Conservation (phyloP, 1,140 invertebrate species). For the Chelonus insularis region DNA sequence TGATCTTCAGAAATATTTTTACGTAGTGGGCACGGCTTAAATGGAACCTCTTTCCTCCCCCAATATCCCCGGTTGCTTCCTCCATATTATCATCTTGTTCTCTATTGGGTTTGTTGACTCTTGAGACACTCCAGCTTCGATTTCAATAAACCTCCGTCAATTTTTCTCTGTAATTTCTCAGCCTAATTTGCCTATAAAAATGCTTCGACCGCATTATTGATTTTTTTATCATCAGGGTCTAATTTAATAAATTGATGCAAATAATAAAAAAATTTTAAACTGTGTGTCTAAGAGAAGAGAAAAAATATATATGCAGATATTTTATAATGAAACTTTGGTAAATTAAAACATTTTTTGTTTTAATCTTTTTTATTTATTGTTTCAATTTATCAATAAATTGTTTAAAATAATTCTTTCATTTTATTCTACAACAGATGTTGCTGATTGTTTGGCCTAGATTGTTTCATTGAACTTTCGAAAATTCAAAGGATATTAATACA, state of each 20-base stretch:
- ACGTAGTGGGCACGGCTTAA: conserved; percentile 47
- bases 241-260: no score
- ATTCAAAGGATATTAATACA: no score
- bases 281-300: no score
- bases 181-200: no score
- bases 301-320: no score
- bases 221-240: not conserved
- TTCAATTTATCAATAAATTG: no score
- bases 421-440: no score
- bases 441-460: not conserved
- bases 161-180: no score
- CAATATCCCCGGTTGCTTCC: conserved; percentile 15
- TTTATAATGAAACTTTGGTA: no score
- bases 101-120: conserved; percentile 23
- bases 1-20: conserved; percentile 48
- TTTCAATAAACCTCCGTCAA: conserved; percentile 22
- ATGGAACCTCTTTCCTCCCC: conserved; percentile 40
- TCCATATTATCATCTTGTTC: conserved; percentile 11
- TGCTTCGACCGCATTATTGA: not conserved
- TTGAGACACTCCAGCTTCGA: conserved; percentile 38
- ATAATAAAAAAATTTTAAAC: no score
- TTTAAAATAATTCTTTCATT: no score
- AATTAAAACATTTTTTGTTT: not conserved
- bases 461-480: not conserved
- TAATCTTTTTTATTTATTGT: not conserved